Evolutionary conservation across 2,797 vertebrate species (phyloP), one percentile per base, ranked within the genome.

Genomic region (Siniperca undulata): DNA sequence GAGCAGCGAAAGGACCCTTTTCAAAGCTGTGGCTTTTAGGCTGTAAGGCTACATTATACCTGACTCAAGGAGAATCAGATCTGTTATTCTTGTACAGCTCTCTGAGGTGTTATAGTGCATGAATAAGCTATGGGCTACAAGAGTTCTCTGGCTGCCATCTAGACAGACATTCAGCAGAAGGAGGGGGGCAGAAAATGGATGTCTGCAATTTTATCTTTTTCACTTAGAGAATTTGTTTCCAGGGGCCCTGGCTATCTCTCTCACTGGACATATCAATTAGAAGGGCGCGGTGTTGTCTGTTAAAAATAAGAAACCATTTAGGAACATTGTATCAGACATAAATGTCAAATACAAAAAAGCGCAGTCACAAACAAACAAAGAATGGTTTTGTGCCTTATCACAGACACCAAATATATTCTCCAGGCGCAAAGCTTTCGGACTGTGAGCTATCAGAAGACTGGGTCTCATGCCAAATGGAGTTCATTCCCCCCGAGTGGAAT

Each of bases 51-150:
- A 91, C 91, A 93, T 95, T 94, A 92, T 94, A 93, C 88, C 91
- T 88, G 87, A 94, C 80, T 92, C 79, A 88, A 87, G 88, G 81
- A 90, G 81, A 87, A 93, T 91, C 93, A 86, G 87, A 93, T 94
- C 88, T 91, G 90, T 94, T 93, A 94, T 94, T 89, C 89, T 87
- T 90, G 86, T 87, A 86, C 72, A 82, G 86, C 83, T 89, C 84
- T 91, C 87, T 52, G 68, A 90, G 83, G 92, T 93, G 90, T 92
- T 91, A 81, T 71, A 81, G 86, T 82, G 83, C 90, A 92, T 92
- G 88, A 95, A 94, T 93, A 94, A 94, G 90, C 91, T 88, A 89
- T 90, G 80, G 89, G 86, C 80, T 90, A 92, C 91, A 93, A 89
- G 80, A 86, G 76, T 88, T 88, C 86, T 89, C 70, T 68, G 82